Evolutionary conservation across 2,888 invertebrate genomes (phyloP).

Genomic region (Malthinus flaveolus): DNA sequence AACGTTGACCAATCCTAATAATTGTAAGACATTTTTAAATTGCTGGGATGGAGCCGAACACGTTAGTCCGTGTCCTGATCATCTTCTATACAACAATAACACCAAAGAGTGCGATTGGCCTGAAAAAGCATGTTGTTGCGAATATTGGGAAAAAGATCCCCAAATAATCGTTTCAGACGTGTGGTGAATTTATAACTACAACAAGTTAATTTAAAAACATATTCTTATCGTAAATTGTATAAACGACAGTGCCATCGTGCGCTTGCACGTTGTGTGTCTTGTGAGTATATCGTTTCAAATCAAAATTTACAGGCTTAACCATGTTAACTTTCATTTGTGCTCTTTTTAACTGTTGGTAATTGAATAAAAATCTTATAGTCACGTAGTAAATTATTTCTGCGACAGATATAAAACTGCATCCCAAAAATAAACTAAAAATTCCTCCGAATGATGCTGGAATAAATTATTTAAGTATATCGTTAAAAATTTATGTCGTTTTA

Average conservation of each 20-base stretch:
- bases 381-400: conserved; percentile 53
- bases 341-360: not conserved
- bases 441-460: conserved; percentile 54
- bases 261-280: not conserved
- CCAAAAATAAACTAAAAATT: conserved; percentile 53
- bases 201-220: conserved; percentile 6
- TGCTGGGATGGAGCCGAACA: conserved; percentile 29
- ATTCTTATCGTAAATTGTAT: conserved; percentile 4
- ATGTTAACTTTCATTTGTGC: not conserved
- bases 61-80: conserved; percentile 27
- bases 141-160: conserved; percentile 34
- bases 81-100: conserved; percentile 34
- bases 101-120: conserved; percentile 36
- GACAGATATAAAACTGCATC: conserved; percentile 52
- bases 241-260: not conserved
- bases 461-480: not conserved
- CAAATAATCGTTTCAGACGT: conserved; percentile 9
- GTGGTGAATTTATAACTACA: not conserved
- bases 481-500: not conserved
- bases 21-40: conserved; percentile 32
- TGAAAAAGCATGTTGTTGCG: conserved; percentile 36
- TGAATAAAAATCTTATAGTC: conserved; percentile 35
- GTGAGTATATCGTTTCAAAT: not conserved
- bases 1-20: conserved; percentile 27
- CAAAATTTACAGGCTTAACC: not conserved